A percentile compares a stretch with the other conserved stretches of the same genome.
These are phyloP conservation scores for Ceratotherium simum DNA, from an alignment of 2,113 vertebrate species.

Conservation along the genomic window DNA sequence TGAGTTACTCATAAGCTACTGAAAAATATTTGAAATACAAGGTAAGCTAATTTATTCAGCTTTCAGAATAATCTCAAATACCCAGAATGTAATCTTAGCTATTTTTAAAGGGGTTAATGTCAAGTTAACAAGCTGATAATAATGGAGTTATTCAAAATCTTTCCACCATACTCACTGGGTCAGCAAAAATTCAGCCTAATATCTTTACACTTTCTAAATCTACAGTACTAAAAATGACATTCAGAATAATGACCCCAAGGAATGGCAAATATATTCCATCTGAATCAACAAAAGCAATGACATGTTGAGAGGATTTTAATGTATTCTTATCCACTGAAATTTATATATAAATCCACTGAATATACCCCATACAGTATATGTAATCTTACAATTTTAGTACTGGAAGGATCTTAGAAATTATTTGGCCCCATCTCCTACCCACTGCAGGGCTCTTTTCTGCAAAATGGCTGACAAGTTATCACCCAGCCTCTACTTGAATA, in stretches of 20 bases:
- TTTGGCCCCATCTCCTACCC: neutral
- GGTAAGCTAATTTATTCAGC: neutral
- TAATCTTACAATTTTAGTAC: neutral
- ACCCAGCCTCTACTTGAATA: neutral
- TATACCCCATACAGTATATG: neutral
- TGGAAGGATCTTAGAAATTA: neutral
- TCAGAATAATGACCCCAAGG: neutral
- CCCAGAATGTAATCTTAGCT: neutral
- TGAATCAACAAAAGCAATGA: neutral
- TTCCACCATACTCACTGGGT: neutral
- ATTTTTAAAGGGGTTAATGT: neutral
- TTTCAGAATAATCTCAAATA: conserved; percentile 38
- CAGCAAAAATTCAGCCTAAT: neutral
- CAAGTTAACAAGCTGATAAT: neutral
- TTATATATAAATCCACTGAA: neutral
- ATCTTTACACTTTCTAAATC: neutral
- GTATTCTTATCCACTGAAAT: neutral
- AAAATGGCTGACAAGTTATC: neutral
- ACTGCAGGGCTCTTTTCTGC: neutral
- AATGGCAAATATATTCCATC: neutral
- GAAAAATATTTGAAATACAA: conserved; percentile 2
- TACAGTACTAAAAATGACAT: neutral
- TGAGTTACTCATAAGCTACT: neutral
- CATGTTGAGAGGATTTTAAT: neutral
- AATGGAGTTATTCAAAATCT: conserved; percentile 21